Conservation (phyloP, 2,797 vertebrate genomes). For the Epinephelus malabaricus region DNA sequence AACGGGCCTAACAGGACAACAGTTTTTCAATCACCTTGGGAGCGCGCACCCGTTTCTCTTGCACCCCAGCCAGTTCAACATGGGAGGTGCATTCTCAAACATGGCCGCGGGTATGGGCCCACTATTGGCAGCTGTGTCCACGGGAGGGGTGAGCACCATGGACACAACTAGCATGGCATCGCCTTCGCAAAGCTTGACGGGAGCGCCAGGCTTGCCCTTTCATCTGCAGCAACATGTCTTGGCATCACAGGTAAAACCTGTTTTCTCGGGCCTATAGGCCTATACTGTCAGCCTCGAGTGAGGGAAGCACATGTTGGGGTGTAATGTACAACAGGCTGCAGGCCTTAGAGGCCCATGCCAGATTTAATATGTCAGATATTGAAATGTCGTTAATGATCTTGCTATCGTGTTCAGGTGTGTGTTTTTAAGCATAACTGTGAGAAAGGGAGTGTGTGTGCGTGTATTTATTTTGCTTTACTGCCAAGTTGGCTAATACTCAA, state of each 20-base stretch:
- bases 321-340: background rate
- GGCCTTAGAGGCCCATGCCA: slow-evolving; percentile 7
- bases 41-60: slow-evolving; percentile 94
- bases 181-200: slow-evolving; percentile 90
- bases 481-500: slow-evolving; percentile 1
- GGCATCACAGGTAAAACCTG: slow-evolving; percentile 94
- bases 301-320: slow-evolving; percentile 20
- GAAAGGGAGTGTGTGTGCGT: background rate
- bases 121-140: slow-evolving; percentile 93
- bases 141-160: slow-evolving; percentile 91
- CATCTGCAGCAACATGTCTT: slow-evolving; percentile 98
- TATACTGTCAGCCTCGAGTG: background rate
- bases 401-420: background rate
- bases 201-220: slow-evolving; percentile 92
- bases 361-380: slow-evolving; percentile 3
- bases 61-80: slow-evolving; percentile 96
- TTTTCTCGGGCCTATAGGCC: slow-evolving; percentile 43
- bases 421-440: slow-evolving; percentile 3
- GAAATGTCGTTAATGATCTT: background rate
- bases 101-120: slow-evolving; percentile 97
- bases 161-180: slow-evolving; percentile 93
- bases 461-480: slow-evolving; percentile 24
- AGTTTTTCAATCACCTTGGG: slow-evolving; percentile 94
- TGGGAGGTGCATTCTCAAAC: slow-evolving; percentile 96
- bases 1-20: slow-evolving; percentile 91